Evolutionary conservation across 2,113 vertebrate species (phyloP).

Genomic region (Sitta europaea): DNA sequence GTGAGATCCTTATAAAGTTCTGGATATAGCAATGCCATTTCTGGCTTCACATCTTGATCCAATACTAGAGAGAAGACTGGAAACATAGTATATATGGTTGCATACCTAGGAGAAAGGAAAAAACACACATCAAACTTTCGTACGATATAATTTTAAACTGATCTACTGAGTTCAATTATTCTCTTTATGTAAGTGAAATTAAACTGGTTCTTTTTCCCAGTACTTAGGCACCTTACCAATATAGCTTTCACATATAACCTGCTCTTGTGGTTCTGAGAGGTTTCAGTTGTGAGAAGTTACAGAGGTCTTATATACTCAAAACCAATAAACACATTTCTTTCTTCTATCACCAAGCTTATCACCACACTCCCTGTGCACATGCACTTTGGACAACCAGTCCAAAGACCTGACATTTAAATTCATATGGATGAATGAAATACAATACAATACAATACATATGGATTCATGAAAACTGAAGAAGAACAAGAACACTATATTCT

Average conservation of each 20-base stretch:
- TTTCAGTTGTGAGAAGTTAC: neutral
- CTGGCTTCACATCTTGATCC: slow-evolving; percentile 96
- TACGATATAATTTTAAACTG: neutral
- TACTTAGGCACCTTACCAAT: neutral
- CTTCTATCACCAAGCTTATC: neutral
- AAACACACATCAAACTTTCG: neutral
- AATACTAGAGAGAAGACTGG: slow-evolving; percentile 96
- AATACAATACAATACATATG: too few species aligned
- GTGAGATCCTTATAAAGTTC: slow-evolving; percentile 99
- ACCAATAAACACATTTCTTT: neutral
- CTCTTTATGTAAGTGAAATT: neutral
- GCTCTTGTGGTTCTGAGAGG: neutral
- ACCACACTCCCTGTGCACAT: neutral
- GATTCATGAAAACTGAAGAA: neutral
- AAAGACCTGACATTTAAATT: neutral
- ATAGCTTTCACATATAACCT: neutral
- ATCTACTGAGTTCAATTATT: neutral
- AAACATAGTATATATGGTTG: slow-evolving; percentile 98
- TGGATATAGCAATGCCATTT: slow-evolving; percentile 94
- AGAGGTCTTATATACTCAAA: neutral
- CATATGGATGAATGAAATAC: too few species aligned
- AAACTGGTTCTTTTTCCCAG: neutral
- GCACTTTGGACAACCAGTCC: neutral
- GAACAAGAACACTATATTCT: neutral
- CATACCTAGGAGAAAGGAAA: slow-evolving; percentile 77